phyloP scores from a whole-genome alignment of 1,140 invertebrate genomes.

The Gonioctena quinquepunctata region DNA sequence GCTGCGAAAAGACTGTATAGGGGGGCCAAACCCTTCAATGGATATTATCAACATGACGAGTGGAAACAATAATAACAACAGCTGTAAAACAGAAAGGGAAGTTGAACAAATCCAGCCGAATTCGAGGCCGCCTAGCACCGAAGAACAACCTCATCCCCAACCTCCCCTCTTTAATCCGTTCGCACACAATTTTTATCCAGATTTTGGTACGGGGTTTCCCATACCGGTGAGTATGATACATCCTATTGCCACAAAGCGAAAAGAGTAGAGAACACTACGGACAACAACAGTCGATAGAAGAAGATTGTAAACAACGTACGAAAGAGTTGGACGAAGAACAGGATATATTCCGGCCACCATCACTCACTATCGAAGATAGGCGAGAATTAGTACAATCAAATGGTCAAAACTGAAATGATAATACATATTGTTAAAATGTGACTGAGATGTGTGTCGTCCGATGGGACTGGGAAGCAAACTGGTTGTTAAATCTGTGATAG shows the following conservation, averaged over 20 bases:
- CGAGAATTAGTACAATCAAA: constrained; percentile 66
- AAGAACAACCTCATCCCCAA: constrained; percentile 59
- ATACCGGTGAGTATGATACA: constrained; percentile 84
- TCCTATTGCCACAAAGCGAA: constrained; percentile 74
- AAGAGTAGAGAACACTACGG: constrained; percentile 65
- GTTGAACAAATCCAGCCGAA: constrained; percentile 52
- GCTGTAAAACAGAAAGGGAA: constrained; percentile 54
- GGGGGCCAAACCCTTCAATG: constrained; percentile 62
- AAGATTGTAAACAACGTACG: constrained; percentile 64
- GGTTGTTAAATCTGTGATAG: not conserved
- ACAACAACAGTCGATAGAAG: constrained; percentile 59
- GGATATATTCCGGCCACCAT: constrained; percentile 61
- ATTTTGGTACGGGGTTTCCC: constrained; percentile 77
- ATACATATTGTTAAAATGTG: not conserved
- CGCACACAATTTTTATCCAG: constrained; percentile 76
- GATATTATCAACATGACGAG: constrained; percentile 72
- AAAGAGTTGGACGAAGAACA: constrained; percentile 68
- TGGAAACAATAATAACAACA: constrained; percentile 71
- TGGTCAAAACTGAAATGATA: constrained; percentile 63
- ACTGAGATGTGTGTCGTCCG: fast-evolving
- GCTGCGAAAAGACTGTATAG: constrained; percentile 83
- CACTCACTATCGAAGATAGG: constrained; percentile 61
- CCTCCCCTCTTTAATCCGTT: constrained; percentile 72
- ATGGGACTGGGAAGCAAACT: not conserved
- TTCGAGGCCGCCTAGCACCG: constrained; percentile 65